Conservation (phyloP, 2,797 vertebrate species). For the Prunella strophiata region DNA sequence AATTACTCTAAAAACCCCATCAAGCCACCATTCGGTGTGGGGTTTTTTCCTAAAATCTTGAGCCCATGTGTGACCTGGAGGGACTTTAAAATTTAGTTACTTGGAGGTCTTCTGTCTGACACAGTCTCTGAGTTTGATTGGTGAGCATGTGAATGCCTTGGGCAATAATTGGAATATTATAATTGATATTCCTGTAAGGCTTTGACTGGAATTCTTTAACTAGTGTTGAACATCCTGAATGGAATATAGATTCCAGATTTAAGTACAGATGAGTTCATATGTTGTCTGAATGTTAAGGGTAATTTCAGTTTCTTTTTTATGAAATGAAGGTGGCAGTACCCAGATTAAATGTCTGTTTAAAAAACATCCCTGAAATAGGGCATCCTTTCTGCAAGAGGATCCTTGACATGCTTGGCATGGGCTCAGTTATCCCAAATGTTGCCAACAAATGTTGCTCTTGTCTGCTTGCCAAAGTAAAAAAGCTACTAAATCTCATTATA, state of each 20-base stretch:
- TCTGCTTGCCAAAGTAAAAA: constrained; percentile 50
- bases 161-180: neutral
- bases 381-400: constrained; percentile 45
- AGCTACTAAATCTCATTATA: neutral
- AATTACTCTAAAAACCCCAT: neutral
- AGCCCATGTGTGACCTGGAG: rapidly evolving
- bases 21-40: neutral
- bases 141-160: neutral
- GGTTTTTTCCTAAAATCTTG: neutral
- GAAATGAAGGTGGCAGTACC: neutral
- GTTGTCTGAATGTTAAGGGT: neutral
- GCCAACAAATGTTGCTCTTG: constrained; percentile 58
- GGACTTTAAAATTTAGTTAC: neutral
- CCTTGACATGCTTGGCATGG: constrained; percentile 60
- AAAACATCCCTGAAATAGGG: neutral
- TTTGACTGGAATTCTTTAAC: neutral
- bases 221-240: neutral
- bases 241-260: neutral
- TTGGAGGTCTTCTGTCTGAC: neutral
- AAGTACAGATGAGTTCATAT: neutral
- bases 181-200: neutral
- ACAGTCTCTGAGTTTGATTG: neutral
- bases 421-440: constrained; percentile 47
- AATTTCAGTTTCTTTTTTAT: neutral
- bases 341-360: neutral